Evolutionary conservation across 2,888 invertebrate genomes (phyloP).

Genomic region (Cheilosia vernalis): DNA sequence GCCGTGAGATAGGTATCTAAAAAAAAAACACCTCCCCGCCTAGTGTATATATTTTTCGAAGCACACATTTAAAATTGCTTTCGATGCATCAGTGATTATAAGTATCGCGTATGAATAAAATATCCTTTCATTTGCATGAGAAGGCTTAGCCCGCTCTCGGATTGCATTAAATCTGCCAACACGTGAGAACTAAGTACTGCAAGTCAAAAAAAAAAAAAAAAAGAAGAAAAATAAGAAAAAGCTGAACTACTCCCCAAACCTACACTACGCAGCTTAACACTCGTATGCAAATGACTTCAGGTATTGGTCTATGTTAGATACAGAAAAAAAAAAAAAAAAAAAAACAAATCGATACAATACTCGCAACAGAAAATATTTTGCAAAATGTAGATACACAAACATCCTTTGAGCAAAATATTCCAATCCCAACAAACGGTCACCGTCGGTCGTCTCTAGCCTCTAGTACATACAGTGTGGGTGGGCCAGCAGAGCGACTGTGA

Average conservation of each 20-base stretch:
- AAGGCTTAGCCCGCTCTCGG: conserved; percentile 41
- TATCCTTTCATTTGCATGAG: conserved; percentile 64
- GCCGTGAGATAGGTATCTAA: neutral
- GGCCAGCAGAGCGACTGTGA: conserved; percentile 3
- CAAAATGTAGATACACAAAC: conserved; percentile 51
- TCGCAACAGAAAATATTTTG: conserved; percentile 54
- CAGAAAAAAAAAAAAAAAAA: conserved; percentile 6
- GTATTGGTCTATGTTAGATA: conserved; percentile 29
- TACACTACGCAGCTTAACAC: neutral
- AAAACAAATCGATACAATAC: conserved; percentile 47
- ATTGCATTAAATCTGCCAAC: conserved; percentile 41
- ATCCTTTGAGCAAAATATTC: conserved; percentile 53
- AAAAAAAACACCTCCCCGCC: neutral
- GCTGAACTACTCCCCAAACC: neutral
- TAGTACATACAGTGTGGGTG: conserved; percentile 6
- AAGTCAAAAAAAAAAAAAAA: neutral
- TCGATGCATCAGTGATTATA: conserved; percentile 58
- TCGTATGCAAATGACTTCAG: conserved; percentile 56
- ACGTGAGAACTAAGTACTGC: neutral
- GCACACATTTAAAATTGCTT: conserved; percentile 27
- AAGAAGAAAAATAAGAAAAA: too few relatives aligned
- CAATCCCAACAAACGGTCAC: conserved; percentile 14
- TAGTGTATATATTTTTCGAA: too few relatives aligned
- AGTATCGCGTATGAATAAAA: conserved; percentile 69
- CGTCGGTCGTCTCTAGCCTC: neutral